Evolutionary conservation across 2,113 vertebrate species (phyloP).

Genomic region (Speoplatyrhinus poulsoni): DNA sequence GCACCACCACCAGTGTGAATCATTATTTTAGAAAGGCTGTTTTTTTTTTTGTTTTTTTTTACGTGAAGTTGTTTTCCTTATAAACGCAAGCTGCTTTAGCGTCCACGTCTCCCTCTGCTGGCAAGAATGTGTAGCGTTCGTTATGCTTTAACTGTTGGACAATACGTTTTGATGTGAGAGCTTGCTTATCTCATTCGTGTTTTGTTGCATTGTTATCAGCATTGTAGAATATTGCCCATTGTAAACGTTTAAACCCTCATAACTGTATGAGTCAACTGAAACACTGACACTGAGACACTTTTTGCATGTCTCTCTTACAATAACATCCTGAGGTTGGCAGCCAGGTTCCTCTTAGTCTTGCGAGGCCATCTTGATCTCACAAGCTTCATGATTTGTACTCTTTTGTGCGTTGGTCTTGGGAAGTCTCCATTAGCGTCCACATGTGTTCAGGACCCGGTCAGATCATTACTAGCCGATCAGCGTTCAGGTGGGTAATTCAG

Average conservation of each 20-base stretch:
- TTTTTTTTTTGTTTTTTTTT: no score
- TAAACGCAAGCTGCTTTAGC: constrained; percentile 9
- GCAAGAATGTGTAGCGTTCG: constrained; percentile 22
- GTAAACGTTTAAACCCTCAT: no score
- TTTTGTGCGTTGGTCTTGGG: no score
- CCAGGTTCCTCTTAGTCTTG: constrained; percentile 14
- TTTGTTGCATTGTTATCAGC: background rate
- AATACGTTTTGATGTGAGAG: constrained; percentile 15
- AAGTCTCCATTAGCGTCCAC: no score
- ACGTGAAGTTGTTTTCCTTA: constrained; percentile 15
- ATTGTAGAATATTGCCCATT: no score
- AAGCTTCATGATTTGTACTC: no score
- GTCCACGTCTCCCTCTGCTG: constrained; percentile 43
- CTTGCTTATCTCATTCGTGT: background rate
- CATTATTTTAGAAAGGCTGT: constrained; percentile 11
- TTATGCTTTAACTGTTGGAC: constrained; percentile 19
- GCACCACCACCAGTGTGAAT: constrained; percentile 7
- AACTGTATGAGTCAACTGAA: constrained; percentile 6
- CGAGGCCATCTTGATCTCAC: background rate
- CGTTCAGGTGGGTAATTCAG: no score
- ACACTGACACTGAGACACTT: background rate
- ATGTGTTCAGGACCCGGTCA: no score
- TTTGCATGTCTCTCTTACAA: constrained; percentile 40
- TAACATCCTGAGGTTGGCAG: constrained; percentile 36
- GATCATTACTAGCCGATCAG: no score